phyloP scores from a whole-genome alignment of 2,888 invertebrate genomes.

The Epirrhoe tristata region DNA sequence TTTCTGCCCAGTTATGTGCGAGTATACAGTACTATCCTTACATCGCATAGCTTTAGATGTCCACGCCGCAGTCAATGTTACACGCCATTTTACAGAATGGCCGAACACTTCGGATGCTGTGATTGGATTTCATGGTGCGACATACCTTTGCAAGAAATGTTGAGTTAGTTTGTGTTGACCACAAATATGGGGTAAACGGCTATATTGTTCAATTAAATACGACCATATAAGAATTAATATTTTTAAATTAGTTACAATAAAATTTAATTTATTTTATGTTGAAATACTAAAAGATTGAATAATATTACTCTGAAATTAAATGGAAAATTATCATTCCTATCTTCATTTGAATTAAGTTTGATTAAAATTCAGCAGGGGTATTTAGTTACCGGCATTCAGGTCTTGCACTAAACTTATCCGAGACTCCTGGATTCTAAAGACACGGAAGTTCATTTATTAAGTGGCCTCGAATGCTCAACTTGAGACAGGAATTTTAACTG shows the following conservation, averaged over 20 bases:
- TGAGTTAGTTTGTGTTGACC: neutral
- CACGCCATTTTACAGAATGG: conserved; percentile 39
- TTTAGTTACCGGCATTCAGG: conserved; percentile 36
- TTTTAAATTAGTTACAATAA: too few relatives aligned
- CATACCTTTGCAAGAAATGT: conserved; percentile 24
- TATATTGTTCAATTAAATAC: too few relatives aligned
- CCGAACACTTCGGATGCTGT: conserved; percentile 23
- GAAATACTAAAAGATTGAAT: too few relatives aligned
- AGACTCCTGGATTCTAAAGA: conserved; percentile 48
- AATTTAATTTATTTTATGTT: too few relatives aligned
- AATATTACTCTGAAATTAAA: conserved; percentile 12
- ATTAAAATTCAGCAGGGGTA: conserved; percentile 40
- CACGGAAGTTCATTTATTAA: conserved; percentile 63
- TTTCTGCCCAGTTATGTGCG: conserved; percentile 12
- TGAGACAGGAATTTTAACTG: conserved; percentile 60
- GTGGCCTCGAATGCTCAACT: conserved; percentile 56
- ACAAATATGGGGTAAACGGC: too few relatives aligned
- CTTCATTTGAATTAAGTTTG: conserved; percentile 36
- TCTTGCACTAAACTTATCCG: conserved; percentile 35
- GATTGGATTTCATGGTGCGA: conserved; percentile 29
- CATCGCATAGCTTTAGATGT: conserved; percentile 37
- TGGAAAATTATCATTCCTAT: conserved; percentile 12
- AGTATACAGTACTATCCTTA: conserved; percentile 21
- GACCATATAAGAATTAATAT: too few relatives aligned
- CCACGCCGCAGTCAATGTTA: conserved; percentile 30